Conservation (phyloP, 2,797 vertebrate genomes). For the Nannoperca obscura region DNA sequence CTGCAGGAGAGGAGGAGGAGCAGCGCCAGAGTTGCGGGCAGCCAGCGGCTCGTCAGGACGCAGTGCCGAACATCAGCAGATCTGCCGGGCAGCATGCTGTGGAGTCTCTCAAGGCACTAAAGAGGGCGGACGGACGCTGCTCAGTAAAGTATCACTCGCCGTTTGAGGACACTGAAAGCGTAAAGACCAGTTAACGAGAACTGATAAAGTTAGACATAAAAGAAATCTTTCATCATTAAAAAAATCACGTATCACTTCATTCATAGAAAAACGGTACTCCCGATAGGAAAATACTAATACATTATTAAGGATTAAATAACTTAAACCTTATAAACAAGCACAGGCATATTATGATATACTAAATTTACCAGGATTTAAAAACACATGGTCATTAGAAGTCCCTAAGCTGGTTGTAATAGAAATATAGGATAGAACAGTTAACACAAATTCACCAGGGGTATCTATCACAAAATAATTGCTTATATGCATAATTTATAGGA, state of each 20-base stretch:
- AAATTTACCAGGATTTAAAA: not conserved
- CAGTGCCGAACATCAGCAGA: conserved; percentile 68
- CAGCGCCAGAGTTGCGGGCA: conserved; percentile 81
- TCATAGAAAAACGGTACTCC: not conserved
- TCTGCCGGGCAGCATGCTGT: conserved; percentile 79
- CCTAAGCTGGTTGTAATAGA: no score
- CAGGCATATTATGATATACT: not conserved
- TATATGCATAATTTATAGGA: not conserved
- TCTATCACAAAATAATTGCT: not conserved
- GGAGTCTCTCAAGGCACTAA: conserved; percentile 70
- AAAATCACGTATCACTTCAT: no score
- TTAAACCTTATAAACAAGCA: not conserved
- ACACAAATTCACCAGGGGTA: conserved; percentile 9
- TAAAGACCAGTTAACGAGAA: not conserved
- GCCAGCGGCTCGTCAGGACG: conserved; percentile 76
- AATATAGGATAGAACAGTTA: not conserved
- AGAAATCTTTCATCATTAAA: not conserved
- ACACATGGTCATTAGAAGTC: not conserved
- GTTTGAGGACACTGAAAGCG: not conserved
- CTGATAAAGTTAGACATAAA: not conserved
- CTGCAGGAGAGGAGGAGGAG: conserved; percentile 85
- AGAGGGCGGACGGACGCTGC: conserved; percentile 6
- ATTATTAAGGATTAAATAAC: not conserved
- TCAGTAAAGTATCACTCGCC: not conserved
- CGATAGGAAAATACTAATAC: no score